A percentile compares a stretch with the other conserved stretches of the same genome.
Evolutionary conservation across 2,113 vertebrate genomes (phyloP).

Genomic region (Eurystomus gularis): DNA sequence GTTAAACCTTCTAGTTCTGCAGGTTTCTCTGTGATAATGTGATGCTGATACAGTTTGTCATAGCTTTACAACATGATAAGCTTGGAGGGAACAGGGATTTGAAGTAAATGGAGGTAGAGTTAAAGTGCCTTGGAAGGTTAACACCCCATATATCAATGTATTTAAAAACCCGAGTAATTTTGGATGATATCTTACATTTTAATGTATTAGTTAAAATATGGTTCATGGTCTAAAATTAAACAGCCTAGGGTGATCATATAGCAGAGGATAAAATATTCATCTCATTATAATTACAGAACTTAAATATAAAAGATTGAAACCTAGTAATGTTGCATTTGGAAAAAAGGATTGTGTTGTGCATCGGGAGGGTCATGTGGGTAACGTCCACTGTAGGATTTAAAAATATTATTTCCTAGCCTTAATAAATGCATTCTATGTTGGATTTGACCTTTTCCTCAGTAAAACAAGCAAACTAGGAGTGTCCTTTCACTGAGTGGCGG

Average conservation of each 20-base stretch:
- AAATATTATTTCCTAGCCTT: not conserved
- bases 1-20: not conserved
- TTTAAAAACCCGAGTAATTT: constrained; percentile 49
- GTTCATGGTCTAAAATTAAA: constrained; percentile 66
- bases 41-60: not conserved
- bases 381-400: not conserved
- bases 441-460: not conserved
- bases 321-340: constrained; percentile 10
- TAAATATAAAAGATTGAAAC: constrained; percentile 36
- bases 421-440: not conserved
- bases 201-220: constrained; percentile 67
- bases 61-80: not conserved
- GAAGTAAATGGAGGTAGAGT: not conserved
- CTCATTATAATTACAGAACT: constrained; percentile 71
- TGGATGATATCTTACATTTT: constrained; percentile 59
- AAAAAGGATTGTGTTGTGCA: not conserved
- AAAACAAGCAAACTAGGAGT: not conserved
- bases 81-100: not conserved
- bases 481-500: not conserved
- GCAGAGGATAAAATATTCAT: constrained; percentile 75
- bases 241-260: constrained; percentile 69
- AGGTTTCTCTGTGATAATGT: not conserved
- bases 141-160: constrained; percentile 15
- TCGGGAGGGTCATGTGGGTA: not conserved
- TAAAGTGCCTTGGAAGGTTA: not conserved